Base-by-base conservation (phyloP, 2,113 vertebrate genomes). In the Nothoprocta pentlandii region DNA sequence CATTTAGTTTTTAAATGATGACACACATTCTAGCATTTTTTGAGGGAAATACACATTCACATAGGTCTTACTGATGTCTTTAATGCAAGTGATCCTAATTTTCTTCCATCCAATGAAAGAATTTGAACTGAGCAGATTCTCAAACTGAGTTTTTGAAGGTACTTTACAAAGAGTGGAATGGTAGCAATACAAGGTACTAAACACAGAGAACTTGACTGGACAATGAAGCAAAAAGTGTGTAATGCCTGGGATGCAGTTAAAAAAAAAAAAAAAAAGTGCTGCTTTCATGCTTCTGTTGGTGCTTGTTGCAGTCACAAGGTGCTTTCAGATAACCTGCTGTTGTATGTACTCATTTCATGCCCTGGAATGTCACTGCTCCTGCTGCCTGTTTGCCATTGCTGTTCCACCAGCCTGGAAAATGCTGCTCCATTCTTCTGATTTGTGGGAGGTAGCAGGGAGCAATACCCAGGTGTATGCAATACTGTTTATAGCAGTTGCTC, bases 191-290 rank as follows among this genome's bases (percentile, higher is more conserved):
- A 59, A 83, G 59, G 80, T 67, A 59, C 79, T 17, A 85, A 93
- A 34, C 9, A 3, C 6, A 44, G 70, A 44, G 6, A 28, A 59
- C 59, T 82, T 91, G 76, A 36, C 66, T 91, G 79, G 66, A 80
- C 21, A 51, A 41, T 12, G 63, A 73, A 88, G 47, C 56, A 39
- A 51, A 47, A 90, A 69, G 83, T 91, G 63, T 84, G 89, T 93
- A 93, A 95, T 97, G 41, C 89, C 95, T 95, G 95, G 93, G 96
- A 86, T 91, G 78, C 90, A 88, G 87, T 42, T 82, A 44, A 69
- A 68, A 75, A 10, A 69, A 26, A 12, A 26, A 12, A 46, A 39
- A 39, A 39, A 39, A 49, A 21, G 20, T 49, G 20, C 20, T 49
- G 21, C 49, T 93, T 86, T 69, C 36, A 47, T 87, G 90, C 95